Percentiles rank a stretch among this genome's conserved stretches.
Conservation (phyloP, 2,888 invertebrate species). For the Cordilura impudica region DNA sequence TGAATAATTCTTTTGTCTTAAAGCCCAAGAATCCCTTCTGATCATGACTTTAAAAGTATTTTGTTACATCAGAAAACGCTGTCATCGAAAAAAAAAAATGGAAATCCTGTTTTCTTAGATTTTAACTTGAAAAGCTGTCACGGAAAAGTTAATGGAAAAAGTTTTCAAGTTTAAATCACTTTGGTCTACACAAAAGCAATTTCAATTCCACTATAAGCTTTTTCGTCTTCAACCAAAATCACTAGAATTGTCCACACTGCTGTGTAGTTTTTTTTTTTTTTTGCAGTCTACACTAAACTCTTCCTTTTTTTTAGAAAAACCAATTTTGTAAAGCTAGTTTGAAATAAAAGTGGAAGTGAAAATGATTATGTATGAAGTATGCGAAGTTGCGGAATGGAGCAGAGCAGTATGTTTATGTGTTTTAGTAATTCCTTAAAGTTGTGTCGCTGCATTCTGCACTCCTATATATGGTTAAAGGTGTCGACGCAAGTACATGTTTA, state of each 20-base stretch:
- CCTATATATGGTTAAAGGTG: constrained; percentile 58
- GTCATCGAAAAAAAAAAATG: no score
- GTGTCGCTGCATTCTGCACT: background rate
- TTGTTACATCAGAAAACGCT: no score
- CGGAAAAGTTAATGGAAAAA: no score
- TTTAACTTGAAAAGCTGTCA: no score
- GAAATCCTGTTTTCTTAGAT: no score
- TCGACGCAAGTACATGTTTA: constrained; percentile 57
- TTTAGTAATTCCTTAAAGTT: constrained; percentile 29
- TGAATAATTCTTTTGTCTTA: no score
- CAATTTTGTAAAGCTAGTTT: constrained; percentile 59
- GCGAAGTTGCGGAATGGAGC: constrained; percentile 32
- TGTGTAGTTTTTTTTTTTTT: background rate
- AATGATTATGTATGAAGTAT: constrained; percentile 63
- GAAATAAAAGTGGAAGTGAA: constrained; percentile 68
- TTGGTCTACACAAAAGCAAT: no score
- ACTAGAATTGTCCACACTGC: background rate
- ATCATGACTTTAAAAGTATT: no score
- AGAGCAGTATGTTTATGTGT: constrained; percentile 18
- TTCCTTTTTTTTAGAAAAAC: constrained; percentile 28
- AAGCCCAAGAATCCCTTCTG: no score
- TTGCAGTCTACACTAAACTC: background rate
- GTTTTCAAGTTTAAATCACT: no score
- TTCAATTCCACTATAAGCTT: no score
- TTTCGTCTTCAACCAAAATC: background rate